Conservation (phyloP, 2,797 vertebrate genomes). For the Erithacus rubecula region DNA sequence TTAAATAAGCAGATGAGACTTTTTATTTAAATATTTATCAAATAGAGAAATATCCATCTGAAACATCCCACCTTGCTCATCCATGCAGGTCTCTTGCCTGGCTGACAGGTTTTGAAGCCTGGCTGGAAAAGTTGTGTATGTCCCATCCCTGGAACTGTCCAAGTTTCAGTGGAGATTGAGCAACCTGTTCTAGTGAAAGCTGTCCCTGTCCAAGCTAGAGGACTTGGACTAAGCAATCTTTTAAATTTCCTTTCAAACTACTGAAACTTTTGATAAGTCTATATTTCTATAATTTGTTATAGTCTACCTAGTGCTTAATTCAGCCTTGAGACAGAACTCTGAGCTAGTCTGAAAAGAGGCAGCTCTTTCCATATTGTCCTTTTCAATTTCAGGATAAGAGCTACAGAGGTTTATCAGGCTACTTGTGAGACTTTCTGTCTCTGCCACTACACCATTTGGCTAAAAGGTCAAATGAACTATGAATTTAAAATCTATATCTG, state of each 20-base stretch:
- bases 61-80: neutral
- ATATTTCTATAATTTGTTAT: neutral
- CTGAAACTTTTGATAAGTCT: neutral
- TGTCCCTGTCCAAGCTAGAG: fast-evolving
- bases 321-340: neutral
- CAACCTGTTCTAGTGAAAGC: neutral
- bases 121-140: neutral
- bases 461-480: neutral
- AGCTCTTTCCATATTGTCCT: neutral
- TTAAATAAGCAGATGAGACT: neutral
- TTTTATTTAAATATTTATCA: neutral
- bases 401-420: neutral
- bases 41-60: neutral
- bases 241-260: neutral
- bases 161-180: neutral
- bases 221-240: neutral
- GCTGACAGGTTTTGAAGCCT: neutral
- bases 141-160: too few species aligned
- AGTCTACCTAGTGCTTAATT: neutral
- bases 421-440: neutral
- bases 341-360: neutral
- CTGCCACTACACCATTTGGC: neutral
- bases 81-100: fast-evolving
- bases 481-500: neutral
- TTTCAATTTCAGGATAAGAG: neutral